Base-by-base conservation (phyloP, 2,113 vertebrate species). In the Apistogramma diplotaenia region DNA sequence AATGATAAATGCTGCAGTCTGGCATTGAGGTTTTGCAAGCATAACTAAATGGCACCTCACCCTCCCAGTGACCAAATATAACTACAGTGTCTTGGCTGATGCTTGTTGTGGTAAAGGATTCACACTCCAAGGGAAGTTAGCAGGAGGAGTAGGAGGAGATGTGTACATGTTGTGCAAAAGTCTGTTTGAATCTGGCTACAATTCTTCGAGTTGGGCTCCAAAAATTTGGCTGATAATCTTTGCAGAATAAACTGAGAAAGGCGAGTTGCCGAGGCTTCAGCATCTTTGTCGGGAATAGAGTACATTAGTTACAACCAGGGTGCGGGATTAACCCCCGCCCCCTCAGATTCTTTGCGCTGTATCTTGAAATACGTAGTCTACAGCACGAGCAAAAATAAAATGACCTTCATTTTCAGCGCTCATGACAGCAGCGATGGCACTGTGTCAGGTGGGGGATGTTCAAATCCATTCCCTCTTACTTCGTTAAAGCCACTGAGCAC, bases 121-220 rank as follows among this genome's bases (percentile, higher is more conserved):
- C 89, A 76, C 81, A 85, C 85, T 81, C 61, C 15, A 58, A 83
- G 57, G 73, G 76, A 81, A 83, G 85, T 83, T 73, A 77, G 55
- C 57, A 37, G 59, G 59, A 79, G 54, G 72, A 78, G 81, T 37
- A 54, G 85, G 85, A 79, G 83, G 87, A 73, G 78, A 83, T 82
- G 72, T 82, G 78, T 77, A 57, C 74, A 84, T 76, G 77, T 83
- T 81, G 85, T 82, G 74, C 55, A 78, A 76, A 87, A 78, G 76
- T 83, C 76, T 67, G 60, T 85, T 75, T 81, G 60, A 85, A 54
- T 81, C 40, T 83, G 65, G 78, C 65, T 60, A 35, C 3, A 74
- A 27, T 58, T 83, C 11, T 67, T 49, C 6, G 81, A 73, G 53
- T 65, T 75, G 65, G 76, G 49, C 57, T 46, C 33, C 54, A 58